phyloP scores from a whole-genome alignment of 2,888 invertebrate species.

The Drosophila meridiana region DNA sequence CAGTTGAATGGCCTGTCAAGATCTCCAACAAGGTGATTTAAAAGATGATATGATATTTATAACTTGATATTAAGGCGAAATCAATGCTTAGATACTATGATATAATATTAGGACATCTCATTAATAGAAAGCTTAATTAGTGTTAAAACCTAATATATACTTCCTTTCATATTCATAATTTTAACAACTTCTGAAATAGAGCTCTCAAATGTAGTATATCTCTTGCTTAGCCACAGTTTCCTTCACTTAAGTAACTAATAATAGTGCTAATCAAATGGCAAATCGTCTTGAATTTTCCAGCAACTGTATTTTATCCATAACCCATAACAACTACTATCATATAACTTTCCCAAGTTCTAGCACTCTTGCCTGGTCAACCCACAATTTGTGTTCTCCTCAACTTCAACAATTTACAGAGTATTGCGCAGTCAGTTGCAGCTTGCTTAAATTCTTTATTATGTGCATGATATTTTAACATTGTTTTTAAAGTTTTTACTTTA shows the following conservation, averaged over 20 bases:
- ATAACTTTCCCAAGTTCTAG: too few species aligned
- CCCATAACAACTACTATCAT: too few species aligned
- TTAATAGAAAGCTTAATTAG: too few species aligned
- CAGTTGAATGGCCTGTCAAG: too few species aligned
- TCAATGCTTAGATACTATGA: too few species aligned
- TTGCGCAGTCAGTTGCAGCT: neutral
- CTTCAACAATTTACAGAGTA: neutral
- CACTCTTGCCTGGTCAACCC: neutral
- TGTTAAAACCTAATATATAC: too few species aligned
- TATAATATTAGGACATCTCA: too few species aligned
- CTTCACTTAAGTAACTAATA: neutral
- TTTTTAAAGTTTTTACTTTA: constrained; percentile 25
- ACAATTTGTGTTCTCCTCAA: neutral
- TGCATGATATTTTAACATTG: constrained; percentile 41
- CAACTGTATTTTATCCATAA: neutral
- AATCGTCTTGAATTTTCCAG: neutral
- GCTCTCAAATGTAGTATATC: neutral
- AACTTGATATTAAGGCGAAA: too few species aligned
- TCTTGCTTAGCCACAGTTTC: neutral
- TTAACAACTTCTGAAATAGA: neutral
- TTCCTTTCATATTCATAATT: too few species aligned
- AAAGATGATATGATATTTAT: too few species aligned
- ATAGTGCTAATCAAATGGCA: neutral
- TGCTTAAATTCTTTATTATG: constrained; percentile 16
- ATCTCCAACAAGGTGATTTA: too few species aligned